Base-by-base conservation (phyloP, 37 sponge, comb jelly and placozoan genomes). In the Mnemiopsis leidyi region DNA sequence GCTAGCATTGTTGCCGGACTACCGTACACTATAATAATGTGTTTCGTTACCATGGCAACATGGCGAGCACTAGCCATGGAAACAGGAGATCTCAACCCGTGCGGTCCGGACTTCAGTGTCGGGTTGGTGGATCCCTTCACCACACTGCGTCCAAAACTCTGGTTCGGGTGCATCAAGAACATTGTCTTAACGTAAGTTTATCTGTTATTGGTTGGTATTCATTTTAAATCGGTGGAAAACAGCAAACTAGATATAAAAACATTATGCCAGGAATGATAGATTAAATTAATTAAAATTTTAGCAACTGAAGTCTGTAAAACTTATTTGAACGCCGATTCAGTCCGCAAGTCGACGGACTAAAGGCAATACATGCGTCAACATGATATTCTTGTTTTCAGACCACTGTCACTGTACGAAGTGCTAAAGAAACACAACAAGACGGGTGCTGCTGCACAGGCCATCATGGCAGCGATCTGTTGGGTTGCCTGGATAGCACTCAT, bases 41-140 rank as follows among this genome's bases (percentile, higher is more conserved):
- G 82, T 29, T 79, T 79, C 82, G 38, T 79, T 5, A 36, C 37
- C 82, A 3, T 34, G 7, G 18, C 82, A 2, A 36, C 35, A 38
- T 79, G 82, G 82, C 3, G 82, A 23, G 82, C 82, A 36, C 82
- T 79, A 32, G 82, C 82, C 5, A 79, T 79, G 82, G 82, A 79
- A 23, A 21, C 23, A 21, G 82, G 82, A 20, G 82, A 79, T 23
- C 82, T 79, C 82, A 34, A 79, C 38, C 82, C 82, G 1, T 79
- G 35, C 23, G 82, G 82, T 5, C 82, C 82, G 31, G 82, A 79
- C 23, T 79, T 79, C 36, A 38, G 28, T 23, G 38, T 79, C 2
- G 37, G 23, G 2, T 7, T 79, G 20, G 35, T 79, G 16, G 82
- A 79, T 26, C 82, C 82, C 82, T 79, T 79, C 82, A 79, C 82